Percentiles rank a stretch among this genome's conserved stretches.
Evolutionary conservation across 2,888 invertebrate genomes (phyloP).

Genomic region (Nymphalis c-album): DNA sequence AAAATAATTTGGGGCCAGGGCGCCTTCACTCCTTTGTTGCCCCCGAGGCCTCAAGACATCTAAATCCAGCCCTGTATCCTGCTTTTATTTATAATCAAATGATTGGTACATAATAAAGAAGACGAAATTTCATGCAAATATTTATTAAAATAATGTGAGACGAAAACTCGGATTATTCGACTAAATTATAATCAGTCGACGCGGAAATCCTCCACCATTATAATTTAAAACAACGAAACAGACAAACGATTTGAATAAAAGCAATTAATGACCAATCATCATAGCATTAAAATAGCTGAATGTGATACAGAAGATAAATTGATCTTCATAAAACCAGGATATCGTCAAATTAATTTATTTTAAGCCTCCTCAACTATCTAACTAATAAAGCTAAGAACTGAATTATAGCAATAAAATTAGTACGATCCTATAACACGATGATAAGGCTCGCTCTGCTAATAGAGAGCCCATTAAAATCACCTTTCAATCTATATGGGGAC

Average conservation of each 20-base stretch:
- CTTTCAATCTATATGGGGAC: conserved; percentile 60
- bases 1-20: no score
- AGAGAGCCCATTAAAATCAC: conserved; percentile 66
- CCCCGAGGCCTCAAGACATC: no score
- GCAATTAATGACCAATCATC: background rate
- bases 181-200: no score
- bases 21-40: no score
- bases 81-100: no score
- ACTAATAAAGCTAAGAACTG: conserved; percentile 62
- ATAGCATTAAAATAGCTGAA: background rate
- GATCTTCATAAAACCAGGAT: conserved; percentile 29
- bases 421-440: conserved; percentile 61
- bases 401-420: conserved; percentile 66
- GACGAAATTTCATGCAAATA: no score
- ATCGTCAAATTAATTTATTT: conserved; percentile 33
- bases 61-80: no score
- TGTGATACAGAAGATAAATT: background rate
- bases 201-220: background rate
- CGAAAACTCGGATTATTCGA: no score
- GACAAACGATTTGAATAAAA: background rate
- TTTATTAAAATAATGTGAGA: no score
- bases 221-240: no score
- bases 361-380: conserved; percentile 41
- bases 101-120: no score
- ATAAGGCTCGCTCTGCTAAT: conserved; percentile 61